These are phyloP conservation scores for Gyrodactylus salaris DNA, from an alignment of 1,140 invertebrate genomes.

Conservation along the genomic window DNA sequence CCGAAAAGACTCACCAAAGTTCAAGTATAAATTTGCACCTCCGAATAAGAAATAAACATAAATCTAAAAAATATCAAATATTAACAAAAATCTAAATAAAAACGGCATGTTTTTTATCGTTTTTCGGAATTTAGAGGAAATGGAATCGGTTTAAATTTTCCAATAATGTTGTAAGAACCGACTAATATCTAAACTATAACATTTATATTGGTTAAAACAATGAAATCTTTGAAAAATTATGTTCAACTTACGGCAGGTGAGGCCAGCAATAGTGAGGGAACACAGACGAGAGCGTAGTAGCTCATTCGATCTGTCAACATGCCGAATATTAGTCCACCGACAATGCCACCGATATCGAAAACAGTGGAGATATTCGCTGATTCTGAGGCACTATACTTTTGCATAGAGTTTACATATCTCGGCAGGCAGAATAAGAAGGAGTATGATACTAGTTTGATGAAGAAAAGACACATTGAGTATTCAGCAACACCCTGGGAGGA, in stretches of 20 bases:
- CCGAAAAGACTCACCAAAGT: conserved; percentile 16
- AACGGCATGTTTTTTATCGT: too few relatives aligned
- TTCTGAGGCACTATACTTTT: conserved; percentile 30
- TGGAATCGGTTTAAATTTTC: too few relatives aligned
- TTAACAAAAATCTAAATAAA: too few relatives aligned
- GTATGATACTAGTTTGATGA: conserved; percentile 81
- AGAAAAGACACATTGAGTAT: conserved; percentile 66
- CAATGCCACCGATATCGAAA: conserved; percentile 37
- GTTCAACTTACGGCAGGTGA: too few relatives aligned
- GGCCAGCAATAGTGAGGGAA: conserved; percentile 38
- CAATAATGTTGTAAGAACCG: too few relatives aligned
- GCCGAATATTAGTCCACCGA: conserved; percentile 44
- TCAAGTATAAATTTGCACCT: conserved; percentile 26
- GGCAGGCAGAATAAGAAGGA: conserved; percentile 88
- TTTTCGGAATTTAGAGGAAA: too few relatives aligned
- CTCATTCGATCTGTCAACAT: conserved; percentile 38
- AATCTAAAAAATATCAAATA: conserved; percentile 25
- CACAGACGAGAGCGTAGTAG: conserved; percentile 48
- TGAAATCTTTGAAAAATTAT: too few relatives aligned
- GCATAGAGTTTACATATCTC: conserved; percentile 43
- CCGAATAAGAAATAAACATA: conserved; percentile 40
- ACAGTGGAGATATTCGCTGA: conserved; percentile 51
- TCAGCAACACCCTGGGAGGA: conserved; percentile 44
- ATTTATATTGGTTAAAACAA: too few relatives aligned
- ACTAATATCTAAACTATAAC: too few relatives aligned